Conservation (phyloP, 1,140 invertebrate genomes). For the Tenebrio molitor region DNA sequence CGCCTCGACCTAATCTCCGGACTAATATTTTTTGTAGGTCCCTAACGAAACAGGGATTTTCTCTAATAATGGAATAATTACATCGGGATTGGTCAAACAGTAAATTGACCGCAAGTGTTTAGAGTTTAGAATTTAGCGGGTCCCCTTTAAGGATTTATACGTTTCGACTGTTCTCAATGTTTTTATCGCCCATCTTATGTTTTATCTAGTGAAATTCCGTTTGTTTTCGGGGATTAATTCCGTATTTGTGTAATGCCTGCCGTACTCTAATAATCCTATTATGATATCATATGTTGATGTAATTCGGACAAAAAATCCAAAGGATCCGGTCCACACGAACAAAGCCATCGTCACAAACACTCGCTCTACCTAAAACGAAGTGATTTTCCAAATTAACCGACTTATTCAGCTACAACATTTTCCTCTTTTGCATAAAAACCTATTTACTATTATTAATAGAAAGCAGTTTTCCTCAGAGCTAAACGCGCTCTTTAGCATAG, state of each 20-base stretch:
- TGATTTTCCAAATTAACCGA: no score
- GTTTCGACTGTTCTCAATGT: conserved; percentile 19
- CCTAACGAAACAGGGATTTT: no score
- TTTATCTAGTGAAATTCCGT: conserved; percentile 15
- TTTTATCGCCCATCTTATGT: conserved; percentile 32
- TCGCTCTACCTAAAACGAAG: no score
- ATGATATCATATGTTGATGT: conserved; percentile 32
- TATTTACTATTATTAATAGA: no score
- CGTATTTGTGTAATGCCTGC: conserved; percentile 11
- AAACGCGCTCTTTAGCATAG: neutral
- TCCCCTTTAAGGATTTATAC: conserved; percentile 20
- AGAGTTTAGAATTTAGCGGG: neutral
- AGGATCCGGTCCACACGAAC: neutral
- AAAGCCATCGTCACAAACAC: no score
- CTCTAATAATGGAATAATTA: conserved; percentile 1
- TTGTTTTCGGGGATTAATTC: conserved; percentile 27
- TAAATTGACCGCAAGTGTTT: conserved; percentile 32
- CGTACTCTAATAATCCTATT: conserved; percentile 39
- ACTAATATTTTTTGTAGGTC: no score
- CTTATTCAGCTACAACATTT: no score
- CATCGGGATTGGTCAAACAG: neutral
- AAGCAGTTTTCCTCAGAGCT: no score
- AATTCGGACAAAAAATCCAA: conserved; percentile 28
- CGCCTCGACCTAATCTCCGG: no score
- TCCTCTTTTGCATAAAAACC: no score